Conservation (phyloP, 1,140 invertebrate genomes). For the Trichonephila clavipes region DNA sequence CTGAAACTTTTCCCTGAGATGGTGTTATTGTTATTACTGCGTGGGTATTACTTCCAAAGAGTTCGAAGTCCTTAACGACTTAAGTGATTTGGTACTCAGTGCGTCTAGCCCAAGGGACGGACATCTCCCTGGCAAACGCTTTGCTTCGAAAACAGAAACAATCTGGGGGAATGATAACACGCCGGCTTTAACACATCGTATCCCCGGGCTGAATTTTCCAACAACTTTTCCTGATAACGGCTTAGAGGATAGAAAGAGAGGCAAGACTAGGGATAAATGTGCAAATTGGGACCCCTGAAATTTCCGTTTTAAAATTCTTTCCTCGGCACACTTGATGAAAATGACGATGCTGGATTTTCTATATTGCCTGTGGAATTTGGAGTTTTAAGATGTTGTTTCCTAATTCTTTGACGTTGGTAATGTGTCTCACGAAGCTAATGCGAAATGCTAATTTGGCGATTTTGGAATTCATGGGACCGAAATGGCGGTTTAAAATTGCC, state of each 20-base stretch:
- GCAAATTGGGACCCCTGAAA: background rate
- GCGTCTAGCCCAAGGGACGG: conserved; percentile 3
- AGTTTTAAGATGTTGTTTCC: conserved; percentile 22
- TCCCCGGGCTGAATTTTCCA: conserved; percentile 22
- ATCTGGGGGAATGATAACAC: conserved; percentile 41
- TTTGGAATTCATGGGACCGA: conserved; percentile 13
- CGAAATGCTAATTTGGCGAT: conserved; percentile 21
- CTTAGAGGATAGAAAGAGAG: background rate
- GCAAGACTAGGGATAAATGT: background rate
- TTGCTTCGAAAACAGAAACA: conserved; percentile 44
- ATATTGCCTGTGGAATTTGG: conserved; percentile 37
- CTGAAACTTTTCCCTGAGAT: conserved; percentile 24
- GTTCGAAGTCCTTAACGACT: conserved; percentile 59
- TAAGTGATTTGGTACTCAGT: conserved; percentile 57
- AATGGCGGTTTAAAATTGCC: background rate
- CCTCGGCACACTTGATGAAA: background rate
- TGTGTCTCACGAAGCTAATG: conserved; percentile 10
- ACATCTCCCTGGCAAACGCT: background rate
- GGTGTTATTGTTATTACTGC: conserved; percentile 51
- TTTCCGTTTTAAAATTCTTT: conserved; percentile 38
- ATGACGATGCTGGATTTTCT: background rate
- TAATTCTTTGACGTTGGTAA: conserved; percentile 17
- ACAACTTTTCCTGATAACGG: conserved; percentile 44
- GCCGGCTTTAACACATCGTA: conserved; percentile 25
- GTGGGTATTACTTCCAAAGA: conserved; percentile 24